These are phyloP conservation scores for Xylocampa areola DNA, from an alignment of 2,888 invertebrate species.

Conservation along the genomic window DNA sequence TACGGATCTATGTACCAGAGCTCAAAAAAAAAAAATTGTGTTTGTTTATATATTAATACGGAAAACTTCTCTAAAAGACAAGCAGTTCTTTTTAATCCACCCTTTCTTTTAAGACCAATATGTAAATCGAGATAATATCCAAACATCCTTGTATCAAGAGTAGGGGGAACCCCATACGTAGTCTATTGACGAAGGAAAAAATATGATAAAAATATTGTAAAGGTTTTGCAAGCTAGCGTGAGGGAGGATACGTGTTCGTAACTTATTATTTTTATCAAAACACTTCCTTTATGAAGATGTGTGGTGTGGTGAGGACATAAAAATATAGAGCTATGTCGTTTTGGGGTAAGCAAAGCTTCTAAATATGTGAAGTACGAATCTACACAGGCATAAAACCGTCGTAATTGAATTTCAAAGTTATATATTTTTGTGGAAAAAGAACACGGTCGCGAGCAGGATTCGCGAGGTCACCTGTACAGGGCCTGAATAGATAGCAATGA, in stretches of 20 bases:
- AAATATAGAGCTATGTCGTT: constrained; percentile 25
- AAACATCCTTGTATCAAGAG: constrained; percentile 41
- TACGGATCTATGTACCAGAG: too few species aligned
- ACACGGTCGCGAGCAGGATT: too few species aligned
- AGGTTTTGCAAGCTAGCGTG: constrained; percentile 47
- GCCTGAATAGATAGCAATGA: too few species aligned
- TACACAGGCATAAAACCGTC: too few species aligned
- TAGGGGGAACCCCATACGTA: constrained; percentile 40
- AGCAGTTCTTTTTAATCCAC: not conserved
- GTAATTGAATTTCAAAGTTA: too few species aligned
- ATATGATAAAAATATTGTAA: constrained; percentile 51
- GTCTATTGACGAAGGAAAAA: constrained; percentile 53
- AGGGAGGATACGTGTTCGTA: constrained; percentile 40
- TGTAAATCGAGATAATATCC: constrained; percentile 47
- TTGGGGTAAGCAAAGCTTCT: not conserved
- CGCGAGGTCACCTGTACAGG: too few species aligned
- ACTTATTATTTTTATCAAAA: constrained; percentile 57
- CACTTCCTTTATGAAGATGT: constrained; percentile 53
- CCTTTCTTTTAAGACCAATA: constrained; percentile 14
- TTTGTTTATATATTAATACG: too few species aligned
- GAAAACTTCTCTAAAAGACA: not conserved
- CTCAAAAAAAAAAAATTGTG: too few species aligned
- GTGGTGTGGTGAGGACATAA: constrained; percentile 32
- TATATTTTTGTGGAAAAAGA: too few species aligned
- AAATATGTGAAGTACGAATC: too few species aligned